Conservation (phyloP, 2,888 invertebrate genomes). For the Drosophila borealis region DNA sequence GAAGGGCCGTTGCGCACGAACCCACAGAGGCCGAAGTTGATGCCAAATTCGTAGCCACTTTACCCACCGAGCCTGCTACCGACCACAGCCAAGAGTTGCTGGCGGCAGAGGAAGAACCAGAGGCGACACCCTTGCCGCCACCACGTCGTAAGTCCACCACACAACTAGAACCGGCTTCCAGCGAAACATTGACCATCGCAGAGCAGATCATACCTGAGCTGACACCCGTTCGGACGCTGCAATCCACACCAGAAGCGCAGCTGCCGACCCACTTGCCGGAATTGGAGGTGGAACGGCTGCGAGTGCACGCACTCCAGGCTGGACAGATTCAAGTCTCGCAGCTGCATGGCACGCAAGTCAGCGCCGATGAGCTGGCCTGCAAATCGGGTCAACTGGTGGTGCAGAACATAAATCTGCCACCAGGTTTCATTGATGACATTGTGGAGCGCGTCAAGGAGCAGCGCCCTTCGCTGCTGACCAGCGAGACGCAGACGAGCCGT, state of each 20-base stretch:
- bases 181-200: conserved; percentile 42
- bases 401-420: conserved; percentile 89
- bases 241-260: conserved; percentile 45
- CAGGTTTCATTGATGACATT: conserved; percentile 89
- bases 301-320: conserved; percentile 92
- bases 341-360: conserved; percentile 90
- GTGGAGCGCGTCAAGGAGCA: conserved; percentile 85
- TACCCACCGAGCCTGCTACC: conserved; percentile 64
- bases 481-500: conserved; percentile 85
- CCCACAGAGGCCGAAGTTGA: conserved; percentile 65
- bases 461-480: conserved; percentile 71
- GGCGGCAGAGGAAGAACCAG: conserved; percentile 42
- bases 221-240: conserved; percentile 52
- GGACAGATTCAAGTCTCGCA: conserved; percentile 92
- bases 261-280: conserved; percentile 86
- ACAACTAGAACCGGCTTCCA: conserved; percentile 57
- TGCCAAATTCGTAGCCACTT: conserved; percentile 61
- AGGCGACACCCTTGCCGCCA: conserved; percentile 69
- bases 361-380: conserved; percentile 90
- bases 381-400: conserved; percentile 89
- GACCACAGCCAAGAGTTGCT: conserved; percentile 31
- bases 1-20: conserved; percentile 49
- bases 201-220: conserved; percentile 50
- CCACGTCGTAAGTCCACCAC: conserved; percentile 82
- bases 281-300: conserved; percentile 91